Evolutionary conservation across 1,140 invertebrate species (phyloP), one percentile per base, ranked within the genome.

Genomic region (Drosophila simulans): DNA sequence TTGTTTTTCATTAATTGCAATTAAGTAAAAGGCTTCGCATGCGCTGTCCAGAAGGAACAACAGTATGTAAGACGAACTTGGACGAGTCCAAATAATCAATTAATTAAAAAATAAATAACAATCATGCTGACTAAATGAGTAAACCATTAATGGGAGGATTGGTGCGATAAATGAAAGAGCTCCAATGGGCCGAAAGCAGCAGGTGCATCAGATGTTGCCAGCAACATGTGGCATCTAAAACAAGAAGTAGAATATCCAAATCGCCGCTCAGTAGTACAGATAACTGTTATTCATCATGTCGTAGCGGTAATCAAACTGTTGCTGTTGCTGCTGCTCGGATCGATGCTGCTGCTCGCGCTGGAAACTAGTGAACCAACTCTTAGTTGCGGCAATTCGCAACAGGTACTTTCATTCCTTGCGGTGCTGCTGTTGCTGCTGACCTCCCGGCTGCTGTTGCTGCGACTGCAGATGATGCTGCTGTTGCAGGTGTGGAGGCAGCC

Each of bases 401-500:
- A 91, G 73, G 65, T 90, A 90, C 74, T 91, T 91, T 91, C 90
- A 91, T 91, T 91, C 90, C 77, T 91, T 91, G 70, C 86, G 90
- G 13, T 91, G 90, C 59, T 83, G 86, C 39, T 66, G 59, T 15
- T 75, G 83, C 31, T 88, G 79, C 62, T 72, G 66, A 49, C 51
- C 66, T 49, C 76, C 40, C 53, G 81, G 82, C 34, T 86, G 86
- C 27, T 90, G 85, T 20, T 68, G 55, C 42, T 73, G 76, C 20
- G 85, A 71, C 43, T 65, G 78, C 31, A 72, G 66, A 22, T 57
- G 65, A 20, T 76, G 74, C 39, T 74, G 70, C 20, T 74, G 65
- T 42, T 76, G 73, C 34, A 54, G 35, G 10, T 70, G 55, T 1
- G 57, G 31, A 2, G 40, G 51, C 51, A 64, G 37, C 45, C 46